Evolutionary conservation across 2,113 vertebrate genomes (phyloP), one percentile per base, ranked within the genome.

Genomic region (Ammodytes dubius): DNA sequence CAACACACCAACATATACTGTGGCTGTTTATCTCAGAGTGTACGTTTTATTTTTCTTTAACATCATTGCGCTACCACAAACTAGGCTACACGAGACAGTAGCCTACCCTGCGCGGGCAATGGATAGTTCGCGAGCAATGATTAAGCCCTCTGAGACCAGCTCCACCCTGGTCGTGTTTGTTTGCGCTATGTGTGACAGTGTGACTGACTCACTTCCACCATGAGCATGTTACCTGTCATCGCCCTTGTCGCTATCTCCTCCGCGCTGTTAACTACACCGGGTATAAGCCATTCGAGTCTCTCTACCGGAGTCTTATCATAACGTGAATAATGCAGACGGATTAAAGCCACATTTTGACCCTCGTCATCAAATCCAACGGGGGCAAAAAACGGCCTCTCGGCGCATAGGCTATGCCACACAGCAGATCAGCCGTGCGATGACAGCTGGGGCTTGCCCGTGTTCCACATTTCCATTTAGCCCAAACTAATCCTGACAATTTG

Each of bases 401-500:
- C 52, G 63, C 74, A n/a, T 15, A 42, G 8, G 81, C 70, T 66
- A 74, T 27, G 63, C 6, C 7, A 12, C n/a, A 63, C 57, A 14
- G 71, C 70, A 27, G 27, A 27, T 27, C 27, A 27, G 52, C 52
- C n/a, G 81, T 13, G 88, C 83, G 87, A 74, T 15, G 75, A 40
- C 72, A 42, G 27, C 27, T 27, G 27, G 77, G 67, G 63, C 42
- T 74, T 39, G 49, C 65, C 78, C 74, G 5, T 3, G 64, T 57
- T 43, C 78, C 50, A 74, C 82, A 74, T 86, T 87, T 72, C 72
- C 74, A 84, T 90, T 81, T 73, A 84, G 85, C 72, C 60, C 54
- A 1, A 54, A 82, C 79, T 92, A 91, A 90, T 90, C 75, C 57
- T 43, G 69, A 74, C 87, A 89, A 89, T 88, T 87, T 92, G 91